Percentiles rank a stretch among this genome's conserved stretches.
These are phyloP conservation scores for Neodiprion lecontei DNA, from an alignment of 1,140 invertebrate genomes.

Conservation along the genomic window DNA sequence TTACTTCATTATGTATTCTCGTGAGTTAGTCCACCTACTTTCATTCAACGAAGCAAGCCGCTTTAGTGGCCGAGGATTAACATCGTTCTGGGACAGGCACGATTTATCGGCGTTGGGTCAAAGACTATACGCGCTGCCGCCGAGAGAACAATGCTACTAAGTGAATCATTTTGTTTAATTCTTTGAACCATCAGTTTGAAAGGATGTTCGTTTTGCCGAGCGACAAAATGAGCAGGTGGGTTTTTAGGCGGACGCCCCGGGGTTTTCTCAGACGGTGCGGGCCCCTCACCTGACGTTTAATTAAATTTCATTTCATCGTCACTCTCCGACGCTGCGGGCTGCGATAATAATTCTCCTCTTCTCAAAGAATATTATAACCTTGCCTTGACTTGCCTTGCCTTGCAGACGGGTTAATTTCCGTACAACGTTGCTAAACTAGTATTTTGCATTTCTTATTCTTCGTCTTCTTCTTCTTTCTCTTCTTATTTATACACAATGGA, in stretches of 20 bases:
- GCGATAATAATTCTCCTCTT: neutral
- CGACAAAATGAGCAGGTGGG: slow-evolving; percentile 2
- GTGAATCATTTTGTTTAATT: neutral
- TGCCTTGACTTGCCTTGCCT: neutral
- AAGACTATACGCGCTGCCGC: neutral
- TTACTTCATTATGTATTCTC: no score
- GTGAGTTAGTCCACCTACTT: no score
- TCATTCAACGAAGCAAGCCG: neutral
- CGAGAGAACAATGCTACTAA: neutral
- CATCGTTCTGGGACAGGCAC: neutral
- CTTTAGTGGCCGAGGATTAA: neutral
- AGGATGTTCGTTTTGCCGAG: neutral
- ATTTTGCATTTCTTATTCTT: no score
- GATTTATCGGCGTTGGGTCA: neutral
- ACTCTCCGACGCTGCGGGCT: neutral
- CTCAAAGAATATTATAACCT: neutral
- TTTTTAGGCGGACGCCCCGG: neutral
- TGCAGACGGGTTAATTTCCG: neutral
- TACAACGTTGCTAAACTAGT: no score
- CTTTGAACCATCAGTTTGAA: neutral
- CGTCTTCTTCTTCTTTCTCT: no score
- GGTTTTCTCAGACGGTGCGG: neutral
- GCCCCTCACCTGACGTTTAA: slow-evolving; percentile 3
- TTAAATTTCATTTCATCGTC: neutral
- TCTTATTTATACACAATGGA: no score